Base-by-base conservation (phyloP, 2,797 vertebrate species). In the Jordanella pulchra region DNA sequence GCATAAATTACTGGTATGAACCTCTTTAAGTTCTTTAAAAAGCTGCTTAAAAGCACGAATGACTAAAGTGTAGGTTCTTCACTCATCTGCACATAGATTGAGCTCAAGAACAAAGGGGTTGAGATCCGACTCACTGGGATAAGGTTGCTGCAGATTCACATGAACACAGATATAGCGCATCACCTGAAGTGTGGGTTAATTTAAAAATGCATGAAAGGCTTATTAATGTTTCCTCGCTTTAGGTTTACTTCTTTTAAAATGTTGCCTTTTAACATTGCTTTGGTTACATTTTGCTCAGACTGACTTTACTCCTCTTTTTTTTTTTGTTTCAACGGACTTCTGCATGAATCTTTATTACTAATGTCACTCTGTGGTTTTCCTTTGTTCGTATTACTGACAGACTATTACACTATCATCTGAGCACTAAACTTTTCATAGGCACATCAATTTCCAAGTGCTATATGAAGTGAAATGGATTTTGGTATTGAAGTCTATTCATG, bases 271-370 rank as follows among this genome's bases (percentile, higher is more conserved):
- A n/a, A 69, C 56, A 69, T 65, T 65, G 73, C 61, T 73, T 78
- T 67, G 65, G 55, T 81, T 74, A 58, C 79, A 75, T 78, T 84
- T 75, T 75, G 87, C 80, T 86, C 67, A 21, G 63, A 85, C 77
- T 55, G 15, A 76, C 72, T 54, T 35, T 72, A 70, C 77, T 83
- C 80, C 77, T 72, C 88, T 89, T 91, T 67, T 60, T 35, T 28
- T 81, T 68, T 73, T 27, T 55, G 7, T 4, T 4, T 4, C 86
- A 86, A 91, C 82, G 79, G 77, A 88, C 77, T 67, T 32, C 58
- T 91, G 92, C 92, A 93, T 93, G 91, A 54, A 7, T 83, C 64
- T 85, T 78, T 86, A 63, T 69, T 28, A 87, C 89, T 90, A 90
- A 90, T 86, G 63, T 69, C 65, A 14, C 73, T 60, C 32, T 64